Evolutionary conservation across 2,797 vertebrate species (phyloP), one percentile per base, ranked within the genome.

Genomic region (Falco novaeseelandiae): DNA sequence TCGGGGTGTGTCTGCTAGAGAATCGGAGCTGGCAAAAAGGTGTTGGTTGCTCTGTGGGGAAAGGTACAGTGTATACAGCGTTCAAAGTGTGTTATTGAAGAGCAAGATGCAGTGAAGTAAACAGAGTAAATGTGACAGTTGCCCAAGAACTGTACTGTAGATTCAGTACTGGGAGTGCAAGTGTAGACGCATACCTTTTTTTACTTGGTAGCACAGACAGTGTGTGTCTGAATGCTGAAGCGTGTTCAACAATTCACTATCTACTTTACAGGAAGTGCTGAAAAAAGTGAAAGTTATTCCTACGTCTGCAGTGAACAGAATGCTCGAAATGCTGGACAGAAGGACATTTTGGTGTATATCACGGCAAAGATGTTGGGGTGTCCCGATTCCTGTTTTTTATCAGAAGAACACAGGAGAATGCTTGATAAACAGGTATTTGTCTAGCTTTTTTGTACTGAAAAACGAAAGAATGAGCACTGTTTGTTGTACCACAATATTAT

Each of bases 331-430:
- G 98, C 95, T 99, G 98, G 99, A 99, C 97, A 98, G 98, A 83
- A 98, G 99, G 79, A 99, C 99, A 0, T 99, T 99, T 87, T 99
- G 99, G 99, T 99, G 99, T 96, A 99, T 99, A 98, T 99, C 99
- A 30, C 98, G 99, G 52, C 99, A 99, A 83, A 97, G 99, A 19
- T 98, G 98, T 87, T 99, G 99, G 99, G 99, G 99, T 0, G 99
- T 99, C 92, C 99, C 99, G 0, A 99, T 99, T 96, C 99, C 99
- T 2, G 99, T 99, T 71, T 99, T 99, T 97, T 99, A 99, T 96
- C 99, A 99, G 97, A 99, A 98, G 96, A 98, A 99, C 81, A 99
- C 98, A 0, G 98, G 98, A 72, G 98, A 99, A 13, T 95, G 98
- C 36, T 98, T 99, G 79, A 97, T 99, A 73, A 99, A 99, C 98